Percentiles rank a stretch among this genome's conserved stretches.
Conservation (phyloP, 2,797 vertebrate genomes). For the Gambusia yucatana region DNA sequence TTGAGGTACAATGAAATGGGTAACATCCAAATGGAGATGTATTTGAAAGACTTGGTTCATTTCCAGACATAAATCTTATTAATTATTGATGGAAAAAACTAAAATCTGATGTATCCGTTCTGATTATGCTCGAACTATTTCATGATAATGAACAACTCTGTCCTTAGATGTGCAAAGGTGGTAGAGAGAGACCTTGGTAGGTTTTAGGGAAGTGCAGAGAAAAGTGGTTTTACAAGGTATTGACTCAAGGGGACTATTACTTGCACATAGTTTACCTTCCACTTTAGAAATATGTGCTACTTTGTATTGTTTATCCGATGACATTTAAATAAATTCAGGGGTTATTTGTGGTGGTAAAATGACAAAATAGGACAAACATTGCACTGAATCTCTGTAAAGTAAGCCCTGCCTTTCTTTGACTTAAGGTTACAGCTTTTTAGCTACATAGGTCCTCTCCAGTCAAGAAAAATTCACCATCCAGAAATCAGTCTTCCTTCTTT, state of each 20-base stretch:
- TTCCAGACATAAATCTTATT: not conserved
- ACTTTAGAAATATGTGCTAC: not conserved
- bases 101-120: not conserved
- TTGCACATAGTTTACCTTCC: not conserved
- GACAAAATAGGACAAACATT: not conserved
- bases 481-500: conserved; percentile 33
- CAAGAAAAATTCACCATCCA: conserved; percentile 15
- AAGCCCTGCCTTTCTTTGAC: conserved; percentile 20
- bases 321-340: not conserved
- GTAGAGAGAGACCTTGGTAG: not conserved
- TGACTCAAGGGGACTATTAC: not conserved
- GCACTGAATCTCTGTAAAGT: not conserved
- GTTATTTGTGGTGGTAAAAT: not conserved
- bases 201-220: not conserved
- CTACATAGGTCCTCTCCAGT: conserved; percentile 49
- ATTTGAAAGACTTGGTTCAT: not conserved
- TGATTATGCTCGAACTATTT: not conserved
- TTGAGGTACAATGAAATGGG: not conserved
- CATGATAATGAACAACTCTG: not conserved
- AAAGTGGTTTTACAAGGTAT: not conserved
- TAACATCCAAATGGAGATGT: not conserved
- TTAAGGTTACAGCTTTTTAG: conserved; percentile 35
- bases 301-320: not conserved
- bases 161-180: not conserved
- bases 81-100: not conserved